These are phyloP conservation scores for Geopemphigus sp. DNA, from an alignment of 1,140 invertebrate genomes.

Conservation along the genomic window DNA sequence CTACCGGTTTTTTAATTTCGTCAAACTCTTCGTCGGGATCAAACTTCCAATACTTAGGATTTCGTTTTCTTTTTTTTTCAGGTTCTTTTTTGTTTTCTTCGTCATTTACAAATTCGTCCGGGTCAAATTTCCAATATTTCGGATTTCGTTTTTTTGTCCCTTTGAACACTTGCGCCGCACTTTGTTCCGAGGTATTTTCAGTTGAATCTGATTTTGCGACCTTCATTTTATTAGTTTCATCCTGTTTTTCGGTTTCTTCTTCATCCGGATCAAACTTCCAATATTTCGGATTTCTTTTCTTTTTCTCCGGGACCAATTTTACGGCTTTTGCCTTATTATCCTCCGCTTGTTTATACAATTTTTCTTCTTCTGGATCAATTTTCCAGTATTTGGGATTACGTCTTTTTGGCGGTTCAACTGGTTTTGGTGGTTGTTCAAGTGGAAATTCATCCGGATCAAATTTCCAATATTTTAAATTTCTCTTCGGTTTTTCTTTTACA, in stretches of 20 bases:
- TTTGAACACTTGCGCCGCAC: neutral
- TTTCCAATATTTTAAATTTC: constrained; percentile 35
- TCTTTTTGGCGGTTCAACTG: constrained; percentile 44
- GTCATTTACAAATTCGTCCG: constrained; percentile 29
- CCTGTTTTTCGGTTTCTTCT: neutral
- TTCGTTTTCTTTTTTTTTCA: constrained; percentile 34
- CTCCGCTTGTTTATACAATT: neutral
- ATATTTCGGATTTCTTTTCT: constrained; percentile 40
- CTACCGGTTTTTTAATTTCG: neutral
- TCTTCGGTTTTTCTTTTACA: constrained; percentile 16
- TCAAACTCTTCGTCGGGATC: constrained; percentile 3
- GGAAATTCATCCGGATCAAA: constrained; percentile 40
- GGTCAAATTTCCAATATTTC: constrained; percentile 44
- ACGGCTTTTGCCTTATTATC: neutral
- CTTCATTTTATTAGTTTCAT: neutral
- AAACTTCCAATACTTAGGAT: constrained; percentile 38
- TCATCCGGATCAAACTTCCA: constrained; percentile 45
- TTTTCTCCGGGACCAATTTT: neutral
- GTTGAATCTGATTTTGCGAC: neutral
- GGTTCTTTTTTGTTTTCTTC: constrained; percentile 28
- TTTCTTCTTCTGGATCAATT: constrained; percentile 42
- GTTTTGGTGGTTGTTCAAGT: neutral
- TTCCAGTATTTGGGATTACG: constrained; percentile 45
- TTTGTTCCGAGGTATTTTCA: neutral
- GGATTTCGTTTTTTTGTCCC: constrained; percentile 35